phyloP scores from a whole-genome alignment of 1,140 invertebrate genomes.

The Leptoteleia sp. region DNA sequence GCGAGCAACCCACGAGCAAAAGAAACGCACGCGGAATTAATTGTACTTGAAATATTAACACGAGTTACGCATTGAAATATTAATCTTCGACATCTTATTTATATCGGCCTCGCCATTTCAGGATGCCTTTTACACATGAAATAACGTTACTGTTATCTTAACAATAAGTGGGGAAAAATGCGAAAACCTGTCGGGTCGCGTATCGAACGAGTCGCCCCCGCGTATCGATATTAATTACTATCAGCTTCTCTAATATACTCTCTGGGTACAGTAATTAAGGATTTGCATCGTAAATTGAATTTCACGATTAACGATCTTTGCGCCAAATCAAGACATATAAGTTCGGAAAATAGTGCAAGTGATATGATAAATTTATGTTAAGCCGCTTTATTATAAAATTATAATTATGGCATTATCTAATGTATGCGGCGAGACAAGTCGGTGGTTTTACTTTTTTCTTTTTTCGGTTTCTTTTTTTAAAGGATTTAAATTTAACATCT shows the following conservation, averaged over 20 bases:
- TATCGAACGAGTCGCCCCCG: constrained; percentile 57
- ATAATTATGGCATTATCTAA: constrained; percentile 49
- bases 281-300: constrained; percentile 71
- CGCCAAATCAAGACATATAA: constrained; percentile 48
- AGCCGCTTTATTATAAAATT: constrained; percentile 52
- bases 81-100: constrained; percentile 17
- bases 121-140: constrained; percentile 38
- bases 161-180: constrained; percentile 26
- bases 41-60: constrained; percentile 26
- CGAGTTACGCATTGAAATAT: constrained; percentile 13
- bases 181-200: constrained; percentile 41
- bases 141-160: constrained; percentile 48
- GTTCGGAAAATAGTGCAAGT: constrained; percentile 41
- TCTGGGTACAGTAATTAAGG: constrained; percentile 64
- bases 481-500: no score
- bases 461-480: no score
- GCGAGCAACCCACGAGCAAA: not conserved
- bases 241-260: constrained; percentile 55
- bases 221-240: constrained; percentile 69
- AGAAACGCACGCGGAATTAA: constrained; percentile 8
- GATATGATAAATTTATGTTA: constrained; percentile 60
- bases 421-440: constrained; percentile 31
- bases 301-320: constrained; percentile 65
- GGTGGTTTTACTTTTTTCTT: no score
- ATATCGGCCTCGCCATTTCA: constrained; percentile 14